phyloP scores from a whole-genome alignment of 2,888 invertebrate species.

The Toxonevra muliebris region DNA sequence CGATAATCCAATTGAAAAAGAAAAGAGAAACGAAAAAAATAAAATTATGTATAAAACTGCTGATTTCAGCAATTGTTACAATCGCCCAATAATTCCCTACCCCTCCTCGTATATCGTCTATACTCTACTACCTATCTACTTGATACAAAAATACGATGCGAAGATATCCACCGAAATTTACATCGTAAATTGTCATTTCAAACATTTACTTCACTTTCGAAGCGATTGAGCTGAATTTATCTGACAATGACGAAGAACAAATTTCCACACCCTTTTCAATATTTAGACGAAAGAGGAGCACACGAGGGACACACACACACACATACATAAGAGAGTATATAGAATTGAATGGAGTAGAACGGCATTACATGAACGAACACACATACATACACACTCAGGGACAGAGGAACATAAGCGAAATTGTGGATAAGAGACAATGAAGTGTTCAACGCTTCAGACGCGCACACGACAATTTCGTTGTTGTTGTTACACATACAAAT shows the following conservation, averaged over 20 bases:
- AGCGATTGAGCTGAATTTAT: conserved; percentile 48
- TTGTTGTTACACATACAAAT: too few relatives aligned
- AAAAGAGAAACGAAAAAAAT: conserved; percentile 9
- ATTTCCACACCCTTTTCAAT: conserved; percentile 4
- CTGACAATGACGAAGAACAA: conserved; percentile 50
- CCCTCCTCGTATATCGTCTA: not conserved
- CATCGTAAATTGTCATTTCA: conserved; percentile 36
- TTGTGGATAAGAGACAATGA: too few relatives aligned
- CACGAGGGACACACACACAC: not conserved
- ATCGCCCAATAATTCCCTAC: not conserved
- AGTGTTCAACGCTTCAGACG: too few relatives aligned
- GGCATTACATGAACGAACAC: too few relatives aligned
- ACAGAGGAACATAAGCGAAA: too few relatives aligned
- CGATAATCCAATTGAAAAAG: conserved; percentile 19
- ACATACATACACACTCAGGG: too few relatives aligned
- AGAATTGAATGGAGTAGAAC: too few relatives aligned
- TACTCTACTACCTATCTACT: not conserved
- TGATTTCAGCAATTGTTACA: not conserved
- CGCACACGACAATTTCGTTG: too few relatives aligned
- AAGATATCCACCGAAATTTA: conserved; percentile 2
- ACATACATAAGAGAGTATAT: conserved; percentile 8
- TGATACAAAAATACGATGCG: not conserved
- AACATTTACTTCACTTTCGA: conserved; percentile 51
- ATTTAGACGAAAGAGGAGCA: not conserved
- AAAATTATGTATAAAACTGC: not conserved